A percentile compares a stretch with the other conserved stretches of the same genome.
These are phyloP conservation scores for Cherax destructor DNA, from an alignment of 1,140 invertebrate genomes.

Conservation along the genomic window DNA sequence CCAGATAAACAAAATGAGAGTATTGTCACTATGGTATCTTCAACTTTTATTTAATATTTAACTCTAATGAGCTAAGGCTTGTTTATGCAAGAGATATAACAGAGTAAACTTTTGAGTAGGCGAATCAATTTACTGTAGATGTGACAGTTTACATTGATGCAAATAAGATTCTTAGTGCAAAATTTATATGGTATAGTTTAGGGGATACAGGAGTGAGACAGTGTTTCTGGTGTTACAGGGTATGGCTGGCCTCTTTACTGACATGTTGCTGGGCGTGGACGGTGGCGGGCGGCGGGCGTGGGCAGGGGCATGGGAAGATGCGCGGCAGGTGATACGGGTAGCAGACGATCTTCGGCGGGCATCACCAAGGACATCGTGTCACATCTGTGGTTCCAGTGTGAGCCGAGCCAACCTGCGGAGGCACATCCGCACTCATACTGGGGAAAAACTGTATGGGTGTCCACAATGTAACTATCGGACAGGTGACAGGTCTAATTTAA, in stretches of 20 bases:
- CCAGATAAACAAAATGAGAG: too few relatives aligned
- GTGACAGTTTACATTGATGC: background rate
- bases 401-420: constrained; percentile 66
- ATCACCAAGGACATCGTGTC: constrained; percentile 56
- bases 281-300: constrained; percentile 55
- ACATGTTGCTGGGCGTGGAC: constrained; percentile 66
- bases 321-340: constrained; percentile 34
- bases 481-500: constrained; percentile 67
- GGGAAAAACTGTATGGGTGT: constrained; percentile 66
- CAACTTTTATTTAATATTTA: background rate
- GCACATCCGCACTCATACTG: constrained; percentile 70
- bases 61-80: background rate
- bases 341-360: constrained; percentile 48
- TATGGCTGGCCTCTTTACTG: constrained; percentile 63
- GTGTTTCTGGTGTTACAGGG: constrained; percentile 65
- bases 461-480: constrained; percentile 65
- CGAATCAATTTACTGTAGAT: background rate
- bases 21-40: background rate
- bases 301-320: constrained; percentile 54
- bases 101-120: background rate
- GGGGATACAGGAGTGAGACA: constrained; percentile 41
- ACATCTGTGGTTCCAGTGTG: constrained; percentile 62
- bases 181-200: background rate
- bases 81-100: background rate
- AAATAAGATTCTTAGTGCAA: background rate